Conservation (phyloP, 2,888 invertebrate genomes). For the Hydriomena furcata region DNA sequence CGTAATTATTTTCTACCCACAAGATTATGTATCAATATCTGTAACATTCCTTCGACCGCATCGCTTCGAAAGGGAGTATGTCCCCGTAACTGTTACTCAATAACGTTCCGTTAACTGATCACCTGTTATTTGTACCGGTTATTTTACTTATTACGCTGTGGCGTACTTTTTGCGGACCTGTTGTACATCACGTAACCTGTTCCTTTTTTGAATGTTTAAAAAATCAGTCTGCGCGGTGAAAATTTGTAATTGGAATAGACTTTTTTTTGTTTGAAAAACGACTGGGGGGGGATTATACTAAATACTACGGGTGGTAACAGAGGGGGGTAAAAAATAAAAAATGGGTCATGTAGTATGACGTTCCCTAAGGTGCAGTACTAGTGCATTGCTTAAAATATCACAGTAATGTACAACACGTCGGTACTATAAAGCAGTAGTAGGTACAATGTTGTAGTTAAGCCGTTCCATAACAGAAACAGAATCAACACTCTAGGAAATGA, state of each 20-base stretch:
- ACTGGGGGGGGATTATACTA: too few relatives aligned
- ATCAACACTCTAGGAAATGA: conserved; percentile 19
- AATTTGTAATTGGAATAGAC: too few relatives aligned
- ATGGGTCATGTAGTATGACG: too few relatives aligned
- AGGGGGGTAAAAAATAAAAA: too few relatives aligned
- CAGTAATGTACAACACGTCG: too few relatives aligned
- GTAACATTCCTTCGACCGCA: conserved; percentile 13
- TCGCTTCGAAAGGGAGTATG: conserved; percentile 13
- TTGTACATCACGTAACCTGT: conserved; percentile 13
- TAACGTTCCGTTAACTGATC: conserved; percentile 47
- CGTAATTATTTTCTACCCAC: too few relatives aligned
- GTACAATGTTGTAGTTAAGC: conserved; percentile 1
- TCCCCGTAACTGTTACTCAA: conserved; percentile 55
- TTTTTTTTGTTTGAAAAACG: too few relatives aligned
- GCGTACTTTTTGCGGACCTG: conserved; percentile 13
- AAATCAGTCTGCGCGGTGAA: not conserved
- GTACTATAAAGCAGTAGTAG: not conserved
- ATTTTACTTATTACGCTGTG: conserved; percentile 39
- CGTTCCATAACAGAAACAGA: conserved; percentile 19
- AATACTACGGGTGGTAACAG: too few relatives aligned
- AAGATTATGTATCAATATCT: conserved; percentile 5
- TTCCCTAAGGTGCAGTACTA: too few relatives aligned
- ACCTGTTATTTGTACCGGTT: conserved; percentile 32
- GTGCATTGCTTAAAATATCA: too few relatives aligned
- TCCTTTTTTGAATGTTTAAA: conserved; percentile 5